phyloP scores from a whole-genome alignment of 2,113 vertebrate species.

The Eptesicus fuscus region DNA sequence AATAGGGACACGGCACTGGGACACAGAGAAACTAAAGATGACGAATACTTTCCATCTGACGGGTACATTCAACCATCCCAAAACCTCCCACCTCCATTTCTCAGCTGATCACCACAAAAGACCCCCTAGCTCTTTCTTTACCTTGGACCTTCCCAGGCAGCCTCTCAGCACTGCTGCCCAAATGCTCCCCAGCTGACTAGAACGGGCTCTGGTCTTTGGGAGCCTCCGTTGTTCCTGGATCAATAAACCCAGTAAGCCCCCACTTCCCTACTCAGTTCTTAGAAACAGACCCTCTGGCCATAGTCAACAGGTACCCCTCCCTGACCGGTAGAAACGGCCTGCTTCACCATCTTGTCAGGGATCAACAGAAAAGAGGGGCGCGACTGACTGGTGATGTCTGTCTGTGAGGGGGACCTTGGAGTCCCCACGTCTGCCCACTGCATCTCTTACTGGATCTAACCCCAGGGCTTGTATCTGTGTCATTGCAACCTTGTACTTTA shows the following conservation, averaged over 20 bases:
- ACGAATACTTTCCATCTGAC: not conserved
- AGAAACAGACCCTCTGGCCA: not conserved
- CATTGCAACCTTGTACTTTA: not conserved
- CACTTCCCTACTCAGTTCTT: not conserved
- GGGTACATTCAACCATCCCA: not conserved
- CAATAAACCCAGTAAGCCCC: not conserved
- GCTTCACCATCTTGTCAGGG: not conserved
- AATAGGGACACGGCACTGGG: conserved; percentile 10
- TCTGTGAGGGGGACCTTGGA: not conserved
- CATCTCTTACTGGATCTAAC: not conserved
- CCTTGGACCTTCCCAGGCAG: not conserved
- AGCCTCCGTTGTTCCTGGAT: not conserved
- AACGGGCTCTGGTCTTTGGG: not conserved
- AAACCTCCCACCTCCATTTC: not conserved
- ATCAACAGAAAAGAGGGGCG: not conserved
- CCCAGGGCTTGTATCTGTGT: not conserved
- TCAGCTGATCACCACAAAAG: not conserved
- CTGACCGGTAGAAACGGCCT: not conserved
- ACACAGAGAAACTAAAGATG: conserved; percentile 8
- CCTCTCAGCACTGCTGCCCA: not conserved
- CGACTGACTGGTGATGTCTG: not conserved
- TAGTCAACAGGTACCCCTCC: not conserved
- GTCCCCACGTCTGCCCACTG: not conserved
- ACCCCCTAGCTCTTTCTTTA: not conserved
- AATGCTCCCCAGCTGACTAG: not conserved